Evolutionary conservation across 1,140 invertebrate genomes (phyloP).

Genomic region (Melipona quadrifasciata): DNA sequence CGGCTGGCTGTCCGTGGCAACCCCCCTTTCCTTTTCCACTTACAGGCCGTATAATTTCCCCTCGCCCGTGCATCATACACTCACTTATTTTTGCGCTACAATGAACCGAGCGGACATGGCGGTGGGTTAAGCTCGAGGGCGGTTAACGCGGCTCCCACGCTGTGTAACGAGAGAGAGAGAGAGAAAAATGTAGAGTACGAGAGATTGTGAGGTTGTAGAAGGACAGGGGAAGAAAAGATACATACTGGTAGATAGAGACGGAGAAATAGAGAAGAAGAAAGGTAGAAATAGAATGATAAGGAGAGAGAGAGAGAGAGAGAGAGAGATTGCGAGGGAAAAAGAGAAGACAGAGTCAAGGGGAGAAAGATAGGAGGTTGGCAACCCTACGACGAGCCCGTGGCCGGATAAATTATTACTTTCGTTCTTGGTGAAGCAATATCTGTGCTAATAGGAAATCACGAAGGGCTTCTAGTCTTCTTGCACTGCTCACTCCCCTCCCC

Average conservation of each 20-base stretch:
- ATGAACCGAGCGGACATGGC: slow-evolving; percentile 68
- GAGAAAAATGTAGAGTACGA: neutral
- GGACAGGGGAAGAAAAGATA: neutral
- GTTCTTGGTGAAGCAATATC: slow-evolving; percentile 74
- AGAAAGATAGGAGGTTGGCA: slow-evolving; percentile 32
- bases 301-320: neutral
- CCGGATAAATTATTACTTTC: slow-evolving; percentile 75
- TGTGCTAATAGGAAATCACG: slow-evolving; percentile 77
- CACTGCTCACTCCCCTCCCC: slow-evolving; percentile 10
- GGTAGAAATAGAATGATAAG: neutral
- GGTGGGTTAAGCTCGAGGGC: slow-evolving; percentile 64
- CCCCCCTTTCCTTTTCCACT: slow-evolving; percentile 69
- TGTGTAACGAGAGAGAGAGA: neutral
- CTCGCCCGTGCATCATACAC: slow-evolving; percentile 75
- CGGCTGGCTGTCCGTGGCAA: slow-evolving; percentile 62
- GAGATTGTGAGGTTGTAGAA: neutral
- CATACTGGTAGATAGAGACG: neutral
- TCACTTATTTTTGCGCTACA: slow-evolving; percentile 78
- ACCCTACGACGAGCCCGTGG: slow-evolving; percentile 63
- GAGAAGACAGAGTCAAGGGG: neutral
- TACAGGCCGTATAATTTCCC: slow-evolving; percentile 73
- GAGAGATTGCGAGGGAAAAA: neutral
- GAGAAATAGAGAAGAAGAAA: neutral
- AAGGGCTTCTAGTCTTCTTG: slow-evolving; percentile 67
- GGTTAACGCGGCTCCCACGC: slow-evolving; percentile 46